Conservation (phyloP, 23 tunicate species). For the Trididemnum nubilum region DNA sequence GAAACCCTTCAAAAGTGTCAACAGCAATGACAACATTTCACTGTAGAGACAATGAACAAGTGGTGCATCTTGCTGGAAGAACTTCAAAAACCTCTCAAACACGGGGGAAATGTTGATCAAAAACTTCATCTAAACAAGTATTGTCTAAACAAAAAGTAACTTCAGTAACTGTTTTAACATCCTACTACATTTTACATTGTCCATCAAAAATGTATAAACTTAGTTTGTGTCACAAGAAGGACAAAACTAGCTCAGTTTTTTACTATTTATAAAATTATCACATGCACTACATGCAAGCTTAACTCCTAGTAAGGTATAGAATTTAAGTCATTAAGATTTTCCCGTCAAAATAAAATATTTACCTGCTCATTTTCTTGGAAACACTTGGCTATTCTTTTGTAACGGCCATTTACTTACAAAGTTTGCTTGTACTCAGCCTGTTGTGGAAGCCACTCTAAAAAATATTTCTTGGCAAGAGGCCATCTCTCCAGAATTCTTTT, state of each 20-base stretch:
- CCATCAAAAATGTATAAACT: no score
- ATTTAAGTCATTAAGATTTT: background rate
- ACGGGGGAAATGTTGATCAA: background rate
- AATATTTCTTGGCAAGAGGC: constrained; percentile 7
- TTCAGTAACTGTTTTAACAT: background rate
- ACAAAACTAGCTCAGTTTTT: no score
- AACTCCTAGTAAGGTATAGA: background rate
- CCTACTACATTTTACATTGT: no score
- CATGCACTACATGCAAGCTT: background rate
- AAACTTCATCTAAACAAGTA: constrained; percentile 5
- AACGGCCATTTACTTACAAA: background rate
- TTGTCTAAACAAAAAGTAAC: constrained; percentile 9
- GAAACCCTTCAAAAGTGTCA: constrained; percentile 1
- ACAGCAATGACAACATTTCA: constrained; percentile 12
- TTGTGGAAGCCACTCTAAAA: constrained; percentile 8
- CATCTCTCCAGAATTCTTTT: constrained; percentile 17
- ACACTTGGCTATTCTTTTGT: constrained; percentile 12
- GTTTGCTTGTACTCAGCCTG: constrained; percentile 11
- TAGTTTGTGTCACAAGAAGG: no score
- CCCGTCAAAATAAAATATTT: background rate
- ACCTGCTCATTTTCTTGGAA: constrained; percentile 5
- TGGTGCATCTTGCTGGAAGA: constrained; percentile 15
- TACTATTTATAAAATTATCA: no score
- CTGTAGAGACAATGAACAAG: constrained; percentile 8
- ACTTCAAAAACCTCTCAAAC: constrained; percentile 11